Evolutionary conservation across 2,797 vertebrate species (phyloP).

Genomic region (Eurystomus glaucurus): DNA sequence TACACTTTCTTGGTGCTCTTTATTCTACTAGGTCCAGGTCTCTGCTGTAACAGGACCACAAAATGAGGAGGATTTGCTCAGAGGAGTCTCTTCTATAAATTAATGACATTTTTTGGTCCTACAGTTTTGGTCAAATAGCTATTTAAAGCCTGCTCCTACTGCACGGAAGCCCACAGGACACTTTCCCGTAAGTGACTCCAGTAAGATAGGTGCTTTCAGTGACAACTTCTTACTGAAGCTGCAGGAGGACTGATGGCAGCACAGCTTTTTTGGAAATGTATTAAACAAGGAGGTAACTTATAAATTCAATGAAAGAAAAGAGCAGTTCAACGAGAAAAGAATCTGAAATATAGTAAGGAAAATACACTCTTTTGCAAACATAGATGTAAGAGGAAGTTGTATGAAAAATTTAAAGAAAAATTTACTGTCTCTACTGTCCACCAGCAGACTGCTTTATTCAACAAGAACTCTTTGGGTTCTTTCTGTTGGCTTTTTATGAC

Average conservation of each 20-base stretch:
- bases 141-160: background rate
- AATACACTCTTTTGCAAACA: background rate
- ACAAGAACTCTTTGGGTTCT: background rate
- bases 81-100: background rate
- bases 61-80: background rate
- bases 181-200: background rate
- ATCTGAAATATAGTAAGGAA: background rate
- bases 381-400: background rate
- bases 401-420: background rate
- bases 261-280: accelerated
- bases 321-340: background rate
- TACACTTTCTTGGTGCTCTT: background rate
- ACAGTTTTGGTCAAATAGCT: background rate
- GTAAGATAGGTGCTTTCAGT: background rate
- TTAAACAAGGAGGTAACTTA: background rate
- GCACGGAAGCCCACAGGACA: background rate
- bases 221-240: background rate
- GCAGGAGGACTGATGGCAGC: background rate
- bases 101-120: background rate
- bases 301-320: accelerated
- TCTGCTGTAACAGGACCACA: background rate
- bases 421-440: background rate
- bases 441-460: background rate
- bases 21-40: background rate
- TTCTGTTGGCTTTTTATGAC: background rate